A percentile compares a stretch with the other conserved stretches of the same genome.
phyloP scores from a whole-genome alignment of 2,797 vertebrate genomes.

The Meda fulgida region DNA sequence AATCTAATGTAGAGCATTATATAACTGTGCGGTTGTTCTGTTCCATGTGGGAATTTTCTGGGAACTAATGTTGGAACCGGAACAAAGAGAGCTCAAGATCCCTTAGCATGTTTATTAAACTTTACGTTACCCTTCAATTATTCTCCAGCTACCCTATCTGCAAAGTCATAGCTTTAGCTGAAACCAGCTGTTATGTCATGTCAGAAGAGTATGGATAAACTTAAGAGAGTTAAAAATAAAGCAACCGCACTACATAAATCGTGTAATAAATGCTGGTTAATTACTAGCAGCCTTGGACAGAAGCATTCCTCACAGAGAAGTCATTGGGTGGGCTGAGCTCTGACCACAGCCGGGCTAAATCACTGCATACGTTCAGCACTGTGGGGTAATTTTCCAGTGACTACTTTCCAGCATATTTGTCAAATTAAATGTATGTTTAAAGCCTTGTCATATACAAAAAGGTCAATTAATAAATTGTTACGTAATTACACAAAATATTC shows the following conservation, averaged over 20 bases:
- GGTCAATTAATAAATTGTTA: conserved; percentile 37
- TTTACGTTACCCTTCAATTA: conserved; percentile 67
- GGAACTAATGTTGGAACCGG: conserved; percentile 72
- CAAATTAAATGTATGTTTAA: conserved; percentile 3
- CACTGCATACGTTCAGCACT: neutral
- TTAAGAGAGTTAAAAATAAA: conserved; percentile 55
- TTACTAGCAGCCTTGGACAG: conserved; percentile 56
- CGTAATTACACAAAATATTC: conserved; percentile 44
- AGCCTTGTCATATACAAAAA: conserved; percentile 34
- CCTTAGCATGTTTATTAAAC: conserved; percentile 71
- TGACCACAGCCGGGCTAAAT: conserved; percentile 46
- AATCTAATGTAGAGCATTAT: conserved; percentile 80
- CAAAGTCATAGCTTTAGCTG: conserved; percentile 59
- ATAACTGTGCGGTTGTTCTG: conserved; percentile 75
- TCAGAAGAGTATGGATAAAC: conserved; percentile 60
- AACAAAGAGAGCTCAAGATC: conserved; percentile 70
- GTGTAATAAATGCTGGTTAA: conserved; percentile 65
- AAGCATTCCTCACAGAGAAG: conserved; percentile 60
- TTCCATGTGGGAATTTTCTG: conserved; percentile 72
- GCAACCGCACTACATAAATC: conserved; percentile 62
- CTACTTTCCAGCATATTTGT: neutral
- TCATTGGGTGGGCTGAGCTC: conserved; percentile 59
- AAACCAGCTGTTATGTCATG: conserved; percentile 69
- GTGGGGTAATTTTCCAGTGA: neutral
- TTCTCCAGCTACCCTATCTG: conserved; percentile 55